Conservation (phyloP, 2,888 invertebrate species). For the Polydrusus tereticollis region DNA sequence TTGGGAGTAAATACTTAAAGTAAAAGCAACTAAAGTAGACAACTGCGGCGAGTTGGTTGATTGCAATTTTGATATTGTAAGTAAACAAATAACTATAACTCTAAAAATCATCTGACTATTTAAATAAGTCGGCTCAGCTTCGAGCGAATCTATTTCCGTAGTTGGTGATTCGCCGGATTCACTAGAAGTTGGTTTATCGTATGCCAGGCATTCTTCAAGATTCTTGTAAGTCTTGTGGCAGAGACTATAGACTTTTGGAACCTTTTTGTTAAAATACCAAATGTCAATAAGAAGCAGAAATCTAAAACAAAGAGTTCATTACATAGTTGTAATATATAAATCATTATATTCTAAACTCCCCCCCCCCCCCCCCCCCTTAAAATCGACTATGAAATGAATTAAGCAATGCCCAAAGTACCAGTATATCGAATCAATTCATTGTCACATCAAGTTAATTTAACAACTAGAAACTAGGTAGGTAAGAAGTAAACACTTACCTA, state of each 20-base stretch:
- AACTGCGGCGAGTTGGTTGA: constrained; percentile 82
- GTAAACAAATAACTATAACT: constrained; percentile 84
- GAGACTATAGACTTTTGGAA: constrained; percentile 75
- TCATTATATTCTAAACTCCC: too few species aligned
- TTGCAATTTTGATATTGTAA: constrained; percentile 83
- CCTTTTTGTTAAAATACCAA: constrained; percentile 76
- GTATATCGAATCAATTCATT: too few species aligned
- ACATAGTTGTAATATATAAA: not conserved
- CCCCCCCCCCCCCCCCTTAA: too few species aligned
- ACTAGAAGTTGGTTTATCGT: constrained; percentile 64
- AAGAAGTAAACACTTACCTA: constrained; percentile 54
- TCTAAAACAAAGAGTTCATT: constrained; percentile 23
- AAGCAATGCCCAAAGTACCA: too few species aligned
- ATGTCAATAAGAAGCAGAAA: constrained; percentile 74
- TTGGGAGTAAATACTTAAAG: constrained; percentile 85
- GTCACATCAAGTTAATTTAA: too few species aligned
- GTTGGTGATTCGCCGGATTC: constrained; percentile 70
- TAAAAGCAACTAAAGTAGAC: constrained; percentile 87
- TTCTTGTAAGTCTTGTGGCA: constrained; percentile 80
- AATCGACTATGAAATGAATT: too few species aligned
- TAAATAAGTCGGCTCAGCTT: constrained; percentile 70
- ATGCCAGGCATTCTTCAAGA: constrained; percentile 79
- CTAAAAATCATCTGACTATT: constrained; percentile 78
- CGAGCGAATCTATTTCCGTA: constrained; percentile 69
- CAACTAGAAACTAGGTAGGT: too few species aligned